Base-by-base conservation (phyloP, 2,888 invertebrate species). In the Tinea trinotella region DNA sequence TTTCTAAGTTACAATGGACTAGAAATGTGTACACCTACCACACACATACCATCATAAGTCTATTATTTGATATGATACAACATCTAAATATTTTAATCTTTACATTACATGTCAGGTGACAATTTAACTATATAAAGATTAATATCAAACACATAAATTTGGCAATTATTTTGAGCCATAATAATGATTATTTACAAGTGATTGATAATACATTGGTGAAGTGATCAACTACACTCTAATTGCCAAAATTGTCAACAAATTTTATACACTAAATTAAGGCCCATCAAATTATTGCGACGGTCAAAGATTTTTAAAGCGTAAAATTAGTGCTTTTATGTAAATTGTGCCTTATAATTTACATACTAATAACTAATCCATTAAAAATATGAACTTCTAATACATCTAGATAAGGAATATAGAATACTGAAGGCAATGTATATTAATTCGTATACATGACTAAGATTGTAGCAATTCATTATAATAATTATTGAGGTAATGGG, bases 131-230 rank as follows among this genome's bases (percentile, higher is more conserved):
- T n/a, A n/a, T 22, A 7, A 22, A 3, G 4, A 30, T 30, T 30
- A 30, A n/a, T 40, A 40, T 40, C 40, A 6, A 40, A 40, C 6
- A 46, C 75, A 80, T 67, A 63, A 63, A 82, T 84, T 84, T 83
- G 83, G 84, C 84, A 79, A 74, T 68, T 65, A 61, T 66, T 63
- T 83, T 84, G 83, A 84, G 84, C 84, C 68, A 61, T 62, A 58
- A 15, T 18, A 35, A 22, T 22, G 22, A 22, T 7, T 40, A 40
- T 6, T 7, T 40, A 15, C 15, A 15, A 15, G 13, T 40, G 5
- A 12, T 40, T 40, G 2, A 40, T n/a, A n/a, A n/a, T n/a, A n/a
- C n/a, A n/a, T n/a, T n/a, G n/a, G n/a, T 40, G 35, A 35, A 40
- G 40, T 4, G n/a, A n/a, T 4, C 4, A 2, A 4, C 12, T 15